Evolutionary conservation across 2,113 vertebrate genomes (phyloP).

Genomic region (Eolophus roseicapilla): DNA sequence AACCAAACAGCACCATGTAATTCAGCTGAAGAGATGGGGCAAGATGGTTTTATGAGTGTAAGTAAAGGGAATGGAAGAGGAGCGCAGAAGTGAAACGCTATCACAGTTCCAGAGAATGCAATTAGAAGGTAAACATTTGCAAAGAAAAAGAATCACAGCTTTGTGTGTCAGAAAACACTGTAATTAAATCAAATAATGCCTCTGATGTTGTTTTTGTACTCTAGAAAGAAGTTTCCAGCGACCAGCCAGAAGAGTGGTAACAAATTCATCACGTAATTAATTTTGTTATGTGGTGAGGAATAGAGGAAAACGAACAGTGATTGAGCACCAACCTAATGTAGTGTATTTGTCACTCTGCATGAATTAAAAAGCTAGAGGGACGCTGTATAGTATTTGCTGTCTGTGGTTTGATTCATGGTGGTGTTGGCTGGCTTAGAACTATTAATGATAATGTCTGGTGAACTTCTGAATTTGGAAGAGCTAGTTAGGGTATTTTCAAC

Average conservation of each 20-base stretch:
- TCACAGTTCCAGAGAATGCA: neutral
- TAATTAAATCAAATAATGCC: neutral
- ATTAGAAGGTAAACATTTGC: neutral
- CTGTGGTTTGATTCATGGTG: conserved; percentile 25
- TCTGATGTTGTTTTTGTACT: neutral
- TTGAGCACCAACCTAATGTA: conserved; percentile 44
- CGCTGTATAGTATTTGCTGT: neutral
- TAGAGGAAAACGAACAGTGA: conserved; percentile 40
- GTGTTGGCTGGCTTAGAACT: neutral
- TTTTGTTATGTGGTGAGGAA: neutral
- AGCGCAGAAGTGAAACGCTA: neutral
- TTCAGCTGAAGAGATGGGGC: neutral
- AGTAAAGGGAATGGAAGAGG: neutral
- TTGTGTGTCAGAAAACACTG: neutral
- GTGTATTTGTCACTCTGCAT: conserved; percentile 30
- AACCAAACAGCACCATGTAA: neutral
- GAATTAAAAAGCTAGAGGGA: conserved; percentile 58
- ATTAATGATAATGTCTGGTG: conserved; percentile 4
- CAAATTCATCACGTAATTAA: conserved; percentile 28
- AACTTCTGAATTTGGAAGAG: neutral
- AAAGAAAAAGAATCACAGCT: neutral
- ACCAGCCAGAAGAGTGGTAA: neutral
- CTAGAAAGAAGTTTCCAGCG: neutral
- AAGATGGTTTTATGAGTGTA: neutral
- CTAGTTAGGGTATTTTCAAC: neutral